Evolutionary conservation across 53 echinoderm and acorn worm genomes (phyloP).

Genomic region (Paracentrotus lividus): DNA sequence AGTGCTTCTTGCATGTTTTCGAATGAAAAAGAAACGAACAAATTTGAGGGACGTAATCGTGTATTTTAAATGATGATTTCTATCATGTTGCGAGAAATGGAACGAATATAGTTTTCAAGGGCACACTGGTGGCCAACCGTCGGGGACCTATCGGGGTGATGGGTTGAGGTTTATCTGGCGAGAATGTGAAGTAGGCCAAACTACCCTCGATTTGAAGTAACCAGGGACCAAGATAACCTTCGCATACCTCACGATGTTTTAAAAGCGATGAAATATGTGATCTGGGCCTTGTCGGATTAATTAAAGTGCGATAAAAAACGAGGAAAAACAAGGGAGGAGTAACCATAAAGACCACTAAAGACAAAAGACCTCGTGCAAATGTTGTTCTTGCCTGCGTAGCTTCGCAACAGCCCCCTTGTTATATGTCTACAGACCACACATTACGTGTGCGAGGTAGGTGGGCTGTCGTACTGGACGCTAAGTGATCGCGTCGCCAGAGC

Average conservation of each 20-base stretch:
- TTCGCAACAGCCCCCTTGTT: slow-evolving; percentile 34
- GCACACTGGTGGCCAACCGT: neutral
- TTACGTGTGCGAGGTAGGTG: slow-evolving; percentile 60
- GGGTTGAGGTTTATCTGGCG: slow-evolving; percentile 30
- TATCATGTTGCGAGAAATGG: neutral
- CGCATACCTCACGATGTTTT: slow-evolving; percentile 64
- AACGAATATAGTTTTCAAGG: slow-evolving; percentile 32
- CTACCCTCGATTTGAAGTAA: slow-evolving; percentile 30
- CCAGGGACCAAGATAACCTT: slow-evolving; percentile 61
- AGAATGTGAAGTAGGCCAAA: neutral
- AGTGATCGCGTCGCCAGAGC: slow-evolving; percentile 62
- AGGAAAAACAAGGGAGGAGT: slow-evolving; percentile 32
- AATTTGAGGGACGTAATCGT: neutral
- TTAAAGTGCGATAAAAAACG: slow-evolving; percentile 70
- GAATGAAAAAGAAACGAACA: neutral
- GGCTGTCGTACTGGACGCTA: slow-evolving; percentile 54
- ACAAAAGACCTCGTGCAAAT: slow-evolving; percentile 66
- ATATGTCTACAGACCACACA: slow-evolving; percentile 61
- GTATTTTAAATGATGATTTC: neutral
- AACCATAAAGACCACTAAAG: slow-evolving; percentile 28
- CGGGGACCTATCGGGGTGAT: slow-evolving; percentile 23
- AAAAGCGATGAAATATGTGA: slow-evolving; percentile 74
- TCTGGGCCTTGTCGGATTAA: slow-evolving; percentile 70
- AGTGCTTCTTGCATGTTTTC: neutral
- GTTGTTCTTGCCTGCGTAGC: slow-evolving; percentile 55